Evolutionary conservation across 2,888 invertebrate genomes (phyloP), one percentile per base, ranked within the genome.

Genomic region (Aporophyla lueneburgensis): DNA sequence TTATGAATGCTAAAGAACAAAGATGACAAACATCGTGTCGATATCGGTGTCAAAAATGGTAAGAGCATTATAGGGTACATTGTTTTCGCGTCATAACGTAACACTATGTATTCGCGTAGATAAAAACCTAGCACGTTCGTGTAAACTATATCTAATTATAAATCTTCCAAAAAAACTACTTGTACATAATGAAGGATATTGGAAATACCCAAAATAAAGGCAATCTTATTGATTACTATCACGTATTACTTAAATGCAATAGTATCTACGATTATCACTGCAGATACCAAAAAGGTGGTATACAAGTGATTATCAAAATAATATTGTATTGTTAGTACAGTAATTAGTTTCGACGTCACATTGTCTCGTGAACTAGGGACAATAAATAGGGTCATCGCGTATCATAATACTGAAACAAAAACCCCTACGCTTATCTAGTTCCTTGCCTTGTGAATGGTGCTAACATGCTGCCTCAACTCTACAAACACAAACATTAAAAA

Each of bases 201-300:
- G 33, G 53, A 76, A 74, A 74, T 76, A 21, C 74, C 77, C 46
- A 46, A 75, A 1, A 40, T 59, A 9, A 27, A 21, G 16, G 0
- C 14, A 53, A 54, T 54, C 43, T 65, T 9, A 49, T 49, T 40
- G 49, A 73, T 74, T 24, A 54, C 5, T 33, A 74, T 62, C 53
- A 75, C 51, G 14, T 24, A 76, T 61, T 74, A 46, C n/a, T 63
- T 76, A 63, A 53, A 74, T 76, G 24, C 51, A 62, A 65, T 46
- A 53, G 14, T 76, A 66, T 46, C 21, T 49, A 46, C 12, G 54
- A 75, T 75, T 65, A 77, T 77, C 46, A 40, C 63, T 54, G 49
- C 66, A 24, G 53, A 75, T 77, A 54, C 19, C 16, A 21, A 40
- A 21, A 24, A 49, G 10, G 27, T 71, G 19, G 1, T 74, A 21